A percentile compares a stretch with the other conserved stretches of the same genome.
Evolutionary conservation across 2,888 invertebrate genomes (phyloP).

Genomic region (Theretra japonica): DNA sequence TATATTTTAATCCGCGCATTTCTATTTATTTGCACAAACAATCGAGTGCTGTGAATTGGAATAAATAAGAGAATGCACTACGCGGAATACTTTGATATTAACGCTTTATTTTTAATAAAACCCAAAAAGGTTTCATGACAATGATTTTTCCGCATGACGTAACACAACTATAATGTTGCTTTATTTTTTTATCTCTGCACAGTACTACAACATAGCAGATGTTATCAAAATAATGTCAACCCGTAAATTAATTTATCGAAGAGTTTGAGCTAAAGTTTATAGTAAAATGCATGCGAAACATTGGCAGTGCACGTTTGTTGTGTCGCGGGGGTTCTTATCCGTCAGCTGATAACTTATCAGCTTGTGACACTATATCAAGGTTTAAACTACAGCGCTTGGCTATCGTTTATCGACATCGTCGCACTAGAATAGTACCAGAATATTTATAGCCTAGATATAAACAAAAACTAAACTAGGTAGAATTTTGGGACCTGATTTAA

Average conservation of each 20-base stretch:
- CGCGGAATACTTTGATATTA: neutral
- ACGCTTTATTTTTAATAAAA: neutral
- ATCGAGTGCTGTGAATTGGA: neutral
- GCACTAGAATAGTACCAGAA: slow-evolving; percentile 36
- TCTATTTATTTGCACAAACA: neutral
- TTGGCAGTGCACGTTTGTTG: slow-evolving; percentile 46
- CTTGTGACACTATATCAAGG: slow-evolving; percentile 60
- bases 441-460: slow-evolving; percentile 30
- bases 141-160: neutral
- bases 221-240: neutral
- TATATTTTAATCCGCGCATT: too few species aligned
- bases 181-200: neutral
- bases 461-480: too few species aligned
- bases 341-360: slow-evolving; percentile 60
- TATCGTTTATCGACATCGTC: slow-evolving; percentile 46
- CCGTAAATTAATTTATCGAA: neutral
- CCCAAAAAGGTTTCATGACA: neutral
- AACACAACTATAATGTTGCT: neutral
- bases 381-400: slow-evolving; percentile 47
- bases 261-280: neutral
- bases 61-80: neutral
- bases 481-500: too few species aligned
- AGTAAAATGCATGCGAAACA: neutral
- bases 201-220: too few species aligned
- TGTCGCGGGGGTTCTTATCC: slow-evolving; percentile 60